Evolutionary conservation across 1,140 invertebrate genomes (phyloP).

Genomic region (Solenopsis invicta): DNA sequence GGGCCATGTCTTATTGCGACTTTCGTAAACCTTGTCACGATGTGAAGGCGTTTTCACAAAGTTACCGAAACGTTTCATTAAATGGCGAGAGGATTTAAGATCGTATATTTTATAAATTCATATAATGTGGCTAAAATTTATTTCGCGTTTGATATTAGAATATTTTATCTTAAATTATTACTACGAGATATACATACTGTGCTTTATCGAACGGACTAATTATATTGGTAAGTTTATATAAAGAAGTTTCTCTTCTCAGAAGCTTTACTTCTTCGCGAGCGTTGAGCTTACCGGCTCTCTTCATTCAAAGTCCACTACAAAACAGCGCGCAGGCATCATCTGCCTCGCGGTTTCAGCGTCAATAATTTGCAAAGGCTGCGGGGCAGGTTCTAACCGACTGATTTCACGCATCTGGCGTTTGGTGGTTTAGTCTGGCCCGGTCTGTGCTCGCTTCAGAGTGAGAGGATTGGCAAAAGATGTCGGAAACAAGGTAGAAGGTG

Average conservation of each 20-base stretch:
- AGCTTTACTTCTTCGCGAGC: constrained; percentile 1
- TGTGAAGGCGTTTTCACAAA: constrained; percentile 35
- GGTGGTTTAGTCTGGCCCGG: constrained; percentile 82
- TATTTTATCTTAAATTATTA: background rate
- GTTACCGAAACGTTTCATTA: constrained; percentile 28
- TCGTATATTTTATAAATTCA: background rate
- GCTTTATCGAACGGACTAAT: constrained; percentile 29
- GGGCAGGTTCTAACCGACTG: constrained; percentile 82
- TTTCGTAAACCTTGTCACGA: constrained; percentile 51
- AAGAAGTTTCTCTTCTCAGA: background rate
- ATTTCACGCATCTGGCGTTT: constrained; percentile 86
- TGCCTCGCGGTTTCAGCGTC: constrained; percentile 80
- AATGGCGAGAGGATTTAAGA: background rate
- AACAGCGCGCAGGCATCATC: constrained; percentile 70
- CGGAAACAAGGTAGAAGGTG: constrained; percentile 63
- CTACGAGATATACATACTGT: background rate
- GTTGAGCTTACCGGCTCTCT: constrained; percentile 21
- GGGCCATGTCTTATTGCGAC: constrained; percentile 64
- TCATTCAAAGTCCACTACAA: constrained; percentile 39
- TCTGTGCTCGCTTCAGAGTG: constrained; percentile 49
- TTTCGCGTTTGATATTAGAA: background rate
- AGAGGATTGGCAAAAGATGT: constrained; percentile 66
- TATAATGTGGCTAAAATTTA: background rate
- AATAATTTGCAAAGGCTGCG: constrained; percentile 81
- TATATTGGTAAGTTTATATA: constrained; percentile 7